A percentile compares a stretch with the other conserved stretches of the same genome.
Evolutionary conservation across 2,113 vertebrate species (phyloP).

Genomic region (Actenoides lindsayi): DNA sequence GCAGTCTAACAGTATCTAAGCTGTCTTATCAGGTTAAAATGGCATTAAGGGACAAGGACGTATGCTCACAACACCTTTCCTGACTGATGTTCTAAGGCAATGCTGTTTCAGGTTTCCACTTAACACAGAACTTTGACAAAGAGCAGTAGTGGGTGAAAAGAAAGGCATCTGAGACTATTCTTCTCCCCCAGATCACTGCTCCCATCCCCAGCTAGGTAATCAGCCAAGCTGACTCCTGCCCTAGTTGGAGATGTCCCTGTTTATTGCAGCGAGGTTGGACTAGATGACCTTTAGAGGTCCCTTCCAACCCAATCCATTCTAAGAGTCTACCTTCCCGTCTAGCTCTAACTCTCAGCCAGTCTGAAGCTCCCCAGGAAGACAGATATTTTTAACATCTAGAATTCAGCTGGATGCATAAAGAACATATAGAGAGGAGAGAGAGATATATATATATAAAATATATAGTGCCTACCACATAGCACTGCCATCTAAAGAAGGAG

Average conservation of each 20-base stretch:
- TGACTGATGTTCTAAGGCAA: background rate
- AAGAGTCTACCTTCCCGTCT: background rate
- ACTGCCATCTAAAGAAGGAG: background rate
- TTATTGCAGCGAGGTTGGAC: too few species aligned
- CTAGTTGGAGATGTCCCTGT: too few species aligned
- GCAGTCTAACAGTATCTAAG: background rate
- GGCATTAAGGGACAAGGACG: background rate
- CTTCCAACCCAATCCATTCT: too few species aligned
- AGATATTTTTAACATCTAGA: background rate
- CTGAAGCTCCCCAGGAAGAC: background rate
- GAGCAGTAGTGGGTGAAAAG: background rate
- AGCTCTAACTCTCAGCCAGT: background rate
- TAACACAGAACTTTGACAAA: background rate
- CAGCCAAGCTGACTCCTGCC: background rate
- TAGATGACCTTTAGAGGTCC: too few species aligned
- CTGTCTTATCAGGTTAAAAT: background rate
- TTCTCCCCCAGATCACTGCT: background rate
- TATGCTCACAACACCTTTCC: rapidly evolving
- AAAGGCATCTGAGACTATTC: background rate
- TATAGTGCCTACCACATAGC: background rate
- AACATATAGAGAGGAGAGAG: background rate
- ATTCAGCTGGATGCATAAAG: background rate
- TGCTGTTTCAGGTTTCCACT: background rate
- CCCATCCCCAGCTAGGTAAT: background rate
- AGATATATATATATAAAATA: too few species aligned